A percentile compares a stretch with the other conserved stretches of the same genome.
Evolutionary conservation across 2,797 vertebrate genomes (phyloP).

Genomic region (Ctenopoma kingsleyae): DNA sequence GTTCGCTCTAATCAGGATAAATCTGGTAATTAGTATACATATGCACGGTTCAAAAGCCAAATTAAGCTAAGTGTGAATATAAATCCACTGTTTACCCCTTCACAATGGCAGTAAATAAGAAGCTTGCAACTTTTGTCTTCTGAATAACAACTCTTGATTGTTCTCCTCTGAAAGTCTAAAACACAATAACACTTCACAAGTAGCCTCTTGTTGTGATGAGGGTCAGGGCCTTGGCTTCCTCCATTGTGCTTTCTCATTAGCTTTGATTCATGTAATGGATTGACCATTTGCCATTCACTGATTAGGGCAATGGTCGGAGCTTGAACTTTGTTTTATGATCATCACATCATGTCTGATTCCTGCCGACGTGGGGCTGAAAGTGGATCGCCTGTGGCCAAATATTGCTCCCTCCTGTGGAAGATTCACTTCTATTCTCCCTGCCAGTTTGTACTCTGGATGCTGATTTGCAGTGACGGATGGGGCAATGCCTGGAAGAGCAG

Average conservation of each 20-base stretch:
- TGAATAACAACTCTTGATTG: constrained; percentile 34
- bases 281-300: constrained; percentile 42
- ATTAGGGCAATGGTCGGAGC: constrained; percentile 40
- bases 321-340: constrained; percentile 41
- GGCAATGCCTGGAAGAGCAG: constrained; percentile 49
- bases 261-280: constrained; percentile 50
- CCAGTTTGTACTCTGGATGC: constrained; percentile 36
- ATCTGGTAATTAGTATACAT: constrained; percentile 14
- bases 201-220: constrained; percentile 26
- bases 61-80: constrained; percentile 1
- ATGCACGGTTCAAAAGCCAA: constrained; percentile 10
- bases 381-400: constrained; percentile 18
- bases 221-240: constrained; percentile 33
- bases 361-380: background rate
- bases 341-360: constrained; percentile 21
- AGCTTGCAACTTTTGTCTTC: background rate
- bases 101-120: constrained; percentile 12
- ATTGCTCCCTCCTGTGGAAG: constrained; percentile 9
- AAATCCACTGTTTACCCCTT: background rate
- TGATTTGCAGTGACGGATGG: constrained; percentile 60
- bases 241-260: constrained; percentile 49
- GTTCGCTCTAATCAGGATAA: constrained; percentile 26
- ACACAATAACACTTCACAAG: constrained; percentile 1
- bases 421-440: constrained; percentile 38
- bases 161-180: constrained; percentile 23